Percentiles rank a stretch among this genome's conserved stretches.
Conservation (phyloP, 2,888 invertebrate genomes). For the Drosophila neutralis region DNA sequence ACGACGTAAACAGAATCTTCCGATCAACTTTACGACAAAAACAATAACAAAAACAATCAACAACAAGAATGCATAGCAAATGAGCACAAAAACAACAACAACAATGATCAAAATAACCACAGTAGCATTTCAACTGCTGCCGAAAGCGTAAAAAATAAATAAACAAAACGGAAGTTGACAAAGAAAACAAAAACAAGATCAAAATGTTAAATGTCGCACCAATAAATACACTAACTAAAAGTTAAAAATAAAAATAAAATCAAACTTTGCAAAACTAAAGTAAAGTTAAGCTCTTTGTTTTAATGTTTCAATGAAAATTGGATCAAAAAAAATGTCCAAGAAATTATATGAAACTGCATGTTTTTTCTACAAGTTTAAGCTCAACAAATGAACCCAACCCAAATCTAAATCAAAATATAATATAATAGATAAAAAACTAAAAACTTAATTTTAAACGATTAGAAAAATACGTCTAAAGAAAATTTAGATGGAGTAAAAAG, state of each 20-base stretch:
- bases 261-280: background rate
- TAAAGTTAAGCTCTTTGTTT: background rate
- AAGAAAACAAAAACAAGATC: slow-evolving; percentile 51
- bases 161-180: slow-evolving; percentile 72
- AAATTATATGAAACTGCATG: background rate
- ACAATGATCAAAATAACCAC: slow-evolving; percentile 17
- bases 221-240: slow-evolving; percentile 27
- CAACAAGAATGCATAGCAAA: slow-evolving; percentile 62
- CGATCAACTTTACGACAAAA: slow-evolving; percentile 61
- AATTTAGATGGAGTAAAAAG: background rate
- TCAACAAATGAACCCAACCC: background rate
- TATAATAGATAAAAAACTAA: background rate
- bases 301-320: background rate
- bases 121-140: slow-evolving; percentile 41
- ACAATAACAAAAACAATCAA: slow-evolving; percentile 53
- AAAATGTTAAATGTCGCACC: slow-evolving; percentile 25
- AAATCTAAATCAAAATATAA: background rate
- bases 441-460: background rate
- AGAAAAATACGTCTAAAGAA: background rate
- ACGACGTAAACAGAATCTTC: slow-evolving; percentile 43
- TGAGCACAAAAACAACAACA: slow-evolving; percentile 31
- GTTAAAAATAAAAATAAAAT: background rate
- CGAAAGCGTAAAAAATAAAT: slow-evolving; percentile 60
- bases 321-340: background rate
- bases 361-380: background rate